Evolutionary conservation across 2,113 vertebrate genomes (phyloP), one percentile per base, ranked within the genome.

Genomic region (Forbesichthys papilliferus): DNA sequence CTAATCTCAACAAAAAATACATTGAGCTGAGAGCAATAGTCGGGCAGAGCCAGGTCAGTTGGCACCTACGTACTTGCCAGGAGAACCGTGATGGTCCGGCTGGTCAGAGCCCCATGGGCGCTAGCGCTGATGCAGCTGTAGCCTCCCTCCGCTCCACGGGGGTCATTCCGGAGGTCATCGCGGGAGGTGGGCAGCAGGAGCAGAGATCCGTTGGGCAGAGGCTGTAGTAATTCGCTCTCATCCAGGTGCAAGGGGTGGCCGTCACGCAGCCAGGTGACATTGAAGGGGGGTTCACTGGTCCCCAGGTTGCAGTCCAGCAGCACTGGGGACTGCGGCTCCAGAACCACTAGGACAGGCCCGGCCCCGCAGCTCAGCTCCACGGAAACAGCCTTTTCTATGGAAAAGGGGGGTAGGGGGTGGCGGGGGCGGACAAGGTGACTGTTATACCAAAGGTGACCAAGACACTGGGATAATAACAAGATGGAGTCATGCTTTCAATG

Each of bases 311-410:
- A 99, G 81, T 94, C 91, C 86, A 99, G 88, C 87, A 95, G 80
- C 53, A 94, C 87, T 2, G 84, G 91, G 42, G 89, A 91, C 66
- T 89, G 90, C 0, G 94, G 93, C 66, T 95, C 93, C 89, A 99
- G 83, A 52, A 95, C 88, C 84, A 95, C 93, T 53, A 91, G 93
- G 60, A 93, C 91, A 5, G 96, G 95, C 52, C 96, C 95, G 11
- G 88, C 87, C 1, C 94, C 92, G 27, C 96, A 98, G 92, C 94
- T 95, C 92, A 99, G 91, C 84, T 97, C 94, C 89, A 98, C 81
- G 0, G 92, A 95, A 58, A 83, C 81, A 66, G 91, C 90, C 73
- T 90, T 93, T 80, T 94, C 97, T 98, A 92, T 48, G 66, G 34
- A 82, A n/a, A 67, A 81, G 78, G 51, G 77, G 2, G 47, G 1